Base-by-base conservation (phyloP, 2,888 invertebrate species). In the Spisula subtruncata region DNA sequence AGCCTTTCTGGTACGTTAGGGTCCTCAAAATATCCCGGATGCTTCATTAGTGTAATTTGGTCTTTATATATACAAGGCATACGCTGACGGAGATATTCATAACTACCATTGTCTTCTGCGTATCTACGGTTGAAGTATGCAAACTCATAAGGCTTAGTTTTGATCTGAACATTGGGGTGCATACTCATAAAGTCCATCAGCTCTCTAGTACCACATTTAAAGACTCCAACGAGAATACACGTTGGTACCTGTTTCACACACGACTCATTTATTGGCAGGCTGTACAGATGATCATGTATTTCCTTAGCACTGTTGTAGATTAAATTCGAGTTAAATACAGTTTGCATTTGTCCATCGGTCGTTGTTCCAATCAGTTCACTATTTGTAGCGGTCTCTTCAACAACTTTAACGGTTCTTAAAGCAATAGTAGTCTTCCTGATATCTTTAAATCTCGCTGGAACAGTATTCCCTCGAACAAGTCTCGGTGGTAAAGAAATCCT, bases 11-110 rank as follows among this genome's bases (percentile, higher is more conserved):
- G 99, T 56, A 98, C 99, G 97, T 98, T 98, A 12, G 98, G 98
- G 88, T 98, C 98, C 71, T 99, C 98, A 97, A 99, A 99, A 97
- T 99, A 99, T 95, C 98, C 99, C 12, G 99, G 99, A 95, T 98
- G 99, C 97, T 99, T 99, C 97, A 99, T 99, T 95, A 99, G 98
- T 88, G 99, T 99, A 93, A 99, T 98, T 97, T 99, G 99, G 60
- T 98, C 98, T 92, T 98, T 98, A 97, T 98, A 98, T 0, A 99
- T 98, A 95, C 98, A 98, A 25, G 60, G 51, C 60, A 60, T 60
- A 25, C 4, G 4, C n/a, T 60, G n/a, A 25, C 60, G 60, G 20
- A 60, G n/a, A 14, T n/a, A 25, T 18, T 60, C n/a, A 14, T 18
- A 60, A 60, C 60, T n/a, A 1, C 8, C 5, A 18, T 25, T 2